These are phyloP conservation scores for Microcebus griseorufus DNA, from an alignment of 2,113 vertebrate genomes.

Conservation along the genomic window DNA sequence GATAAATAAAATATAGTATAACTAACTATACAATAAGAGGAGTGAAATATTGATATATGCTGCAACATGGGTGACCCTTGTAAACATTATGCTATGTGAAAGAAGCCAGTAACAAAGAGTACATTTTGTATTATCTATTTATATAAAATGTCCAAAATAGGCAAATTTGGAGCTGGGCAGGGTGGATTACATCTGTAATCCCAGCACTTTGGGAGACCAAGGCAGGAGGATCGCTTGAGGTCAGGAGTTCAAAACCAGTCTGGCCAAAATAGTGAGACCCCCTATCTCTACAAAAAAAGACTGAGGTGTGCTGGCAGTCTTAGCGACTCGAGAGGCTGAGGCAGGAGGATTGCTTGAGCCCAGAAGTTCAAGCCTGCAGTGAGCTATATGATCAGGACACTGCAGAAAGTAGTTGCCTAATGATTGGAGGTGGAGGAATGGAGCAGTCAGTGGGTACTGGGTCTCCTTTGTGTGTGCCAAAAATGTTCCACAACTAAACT, in stretches of 20 bases:
- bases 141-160: not conserved
- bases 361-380: too few species aligned
- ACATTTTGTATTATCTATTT: not conserved
- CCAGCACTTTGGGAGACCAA: too few species aligned
- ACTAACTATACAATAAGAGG: not conserved
- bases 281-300: too few species aligned
- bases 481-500: not conserved
- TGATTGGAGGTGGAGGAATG: not conserved
- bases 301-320: too few species aligned
- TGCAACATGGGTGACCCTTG: not conserved
- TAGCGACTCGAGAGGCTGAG: too few species aligned
- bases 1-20: not conserved
- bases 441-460: not conserved
- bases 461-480: not conserved
- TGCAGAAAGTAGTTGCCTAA: not conserved
- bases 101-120: not conserved
- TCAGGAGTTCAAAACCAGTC: too few species aligned
- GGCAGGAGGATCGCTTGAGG: too few species aligned
- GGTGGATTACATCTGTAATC: too few species aligned
- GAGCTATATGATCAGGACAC: too few species aligned
- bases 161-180: not conserved
- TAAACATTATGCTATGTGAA: not conserved
- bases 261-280: too few species aligned
- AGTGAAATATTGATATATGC: not conserved
- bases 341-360: too few species aligned